These are phyloP conservation scores for Criorhina ranunculi DNA, from an alignment of 2,888 invertebrate genomes.

Conservation along the genomic window DNA sequence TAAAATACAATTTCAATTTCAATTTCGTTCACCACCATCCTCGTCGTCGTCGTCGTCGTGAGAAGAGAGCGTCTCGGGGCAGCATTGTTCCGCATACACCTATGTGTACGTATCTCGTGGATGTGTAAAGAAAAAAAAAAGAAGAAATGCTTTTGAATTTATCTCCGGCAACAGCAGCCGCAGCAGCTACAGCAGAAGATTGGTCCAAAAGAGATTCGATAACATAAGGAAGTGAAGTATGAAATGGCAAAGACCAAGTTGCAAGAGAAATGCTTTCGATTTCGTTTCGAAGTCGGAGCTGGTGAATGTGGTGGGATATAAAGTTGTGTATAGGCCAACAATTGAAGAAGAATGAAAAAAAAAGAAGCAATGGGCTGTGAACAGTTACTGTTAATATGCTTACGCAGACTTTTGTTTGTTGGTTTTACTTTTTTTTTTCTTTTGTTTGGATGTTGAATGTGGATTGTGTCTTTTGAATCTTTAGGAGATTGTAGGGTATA, in stretches of 20 bases:
- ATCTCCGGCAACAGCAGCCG: constrained; percentile 22
- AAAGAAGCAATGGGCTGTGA: constrained; percentile 24
- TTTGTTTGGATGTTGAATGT: not conserved
- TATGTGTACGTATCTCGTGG: constrained; percentile 14
- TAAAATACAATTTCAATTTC: constrained; percentile 66
- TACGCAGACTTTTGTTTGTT: constrained; percentile 10
- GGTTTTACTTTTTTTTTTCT: not conserved
- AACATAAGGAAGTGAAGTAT: constrained; percentile 73
- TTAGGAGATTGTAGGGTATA: not conserved
- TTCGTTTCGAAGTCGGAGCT: constrained; percentile 77
- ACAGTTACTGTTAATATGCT: constrained; percentile 15
- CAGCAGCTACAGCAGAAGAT: constrained; percentile 22
- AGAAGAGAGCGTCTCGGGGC: constrained; percentile 60
- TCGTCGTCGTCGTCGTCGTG: constrained; percentile 42
- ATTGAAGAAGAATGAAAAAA: constrained; percentile 24
- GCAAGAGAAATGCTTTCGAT: constrained; percentile 79
- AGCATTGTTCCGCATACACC: constrained; percentile 71
- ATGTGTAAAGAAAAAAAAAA: constrained; percentile 8
- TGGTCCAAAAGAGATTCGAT: constrained; percentile 59
- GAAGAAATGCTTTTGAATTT: constrained; percentile 36
- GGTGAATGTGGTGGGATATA: constrained; percentile 14
- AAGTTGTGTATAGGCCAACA: constrained; percentile 36
- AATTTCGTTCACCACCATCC: constrained; percentile 48
- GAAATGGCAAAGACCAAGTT: constrained; percentile 74
- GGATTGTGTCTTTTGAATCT: not conserved